Evolutionary conservation across 2,797 vertebrate species (phyloP), one percentile per base, ranked within the genome.

Genomic region (Oceanodroma leucorhoa): DNA sequence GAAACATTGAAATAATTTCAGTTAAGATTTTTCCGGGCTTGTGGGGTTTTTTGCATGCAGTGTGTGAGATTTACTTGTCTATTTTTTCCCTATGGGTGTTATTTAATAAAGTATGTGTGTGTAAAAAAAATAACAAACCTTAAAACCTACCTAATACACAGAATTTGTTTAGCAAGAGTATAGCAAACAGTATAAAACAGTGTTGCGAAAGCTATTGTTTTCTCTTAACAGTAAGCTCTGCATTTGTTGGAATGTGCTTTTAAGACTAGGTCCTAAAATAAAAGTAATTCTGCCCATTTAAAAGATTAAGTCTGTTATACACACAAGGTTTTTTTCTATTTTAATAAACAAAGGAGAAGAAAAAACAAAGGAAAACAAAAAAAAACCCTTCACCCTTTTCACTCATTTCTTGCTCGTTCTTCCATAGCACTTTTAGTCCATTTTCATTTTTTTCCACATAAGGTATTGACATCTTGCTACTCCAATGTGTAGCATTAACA

Each of bases 321-420:
- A 51, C 13, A 46, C 5, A 15, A 1, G 1, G 0, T n/a, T 38
- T 38, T 43, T 36, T 30, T 16, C 23, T 41, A 32, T 50, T 64
- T 58, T 69, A 78, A 54, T 75, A 19, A 51, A 82, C 5, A 34
- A 54, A 60, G 14, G 8, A 53, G 7, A 34, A 51, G 20, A 14
- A n/a, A 43, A 11, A 22, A 22, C 40, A 32, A 3, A 2, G 2
- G 2, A 10, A 51, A 30, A 1, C 11, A 48, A 29, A 4, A 1
- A 51, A 38, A 23, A 4, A 2, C 18, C 29, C 2, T 32, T 40
- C 30, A 11, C 10, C 7, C 5, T 58, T 82, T 73, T 90, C 6
- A 1, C 9, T 72, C 0, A 30, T 76, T 89, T 65, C n/a, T 71
- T 38, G 5, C 22, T 81, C 3, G 0, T 79, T 91, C 26, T 75